phyloP scores from a whole-genome alignment of 2,113 vertebrate genomes.

The Podiceps cristatus region DNA sequence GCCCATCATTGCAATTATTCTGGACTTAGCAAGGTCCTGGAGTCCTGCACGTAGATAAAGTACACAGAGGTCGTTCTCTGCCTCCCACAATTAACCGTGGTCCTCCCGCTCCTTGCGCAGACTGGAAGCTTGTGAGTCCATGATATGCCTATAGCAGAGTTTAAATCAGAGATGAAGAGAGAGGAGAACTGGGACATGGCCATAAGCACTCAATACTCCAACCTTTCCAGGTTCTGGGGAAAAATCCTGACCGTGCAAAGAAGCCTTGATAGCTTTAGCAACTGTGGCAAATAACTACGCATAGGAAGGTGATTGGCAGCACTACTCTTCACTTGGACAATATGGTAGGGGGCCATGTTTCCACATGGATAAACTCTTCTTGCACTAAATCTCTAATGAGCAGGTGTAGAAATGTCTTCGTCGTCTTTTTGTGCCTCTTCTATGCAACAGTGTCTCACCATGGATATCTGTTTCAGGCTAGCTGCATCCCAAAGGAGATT shows the following conservation, averaged over 20 bases:
- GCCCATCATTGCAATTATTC: not conserved
- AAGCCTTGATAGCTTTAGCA: not conserved
- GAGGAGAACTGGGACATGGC: not conserved
- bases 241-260: not conserved
- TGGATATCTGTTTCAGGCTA: not conserved
- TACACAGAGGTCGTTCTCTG: not conserved
- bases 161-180: not conserved
- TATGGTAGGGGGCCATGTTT: not conserved
- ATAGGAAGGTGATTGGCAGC: not conserved
- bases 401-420: not conserved
- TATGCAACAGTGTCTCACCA: not conserved
- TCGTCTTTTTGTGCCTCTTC: not conserved
- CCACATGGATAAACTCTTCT: not conserved
- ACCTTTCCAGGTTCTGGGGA: not conserved
- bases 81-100: not conserved
- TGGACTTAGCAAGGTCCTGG: not conserved
- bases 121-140: not conserved
- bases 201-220: not conserved
- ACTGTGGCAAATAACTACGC: not conserved
- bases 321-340: accelerated
- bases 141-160: not conserved
- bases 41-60: not conserved
- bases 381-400: not conserved
- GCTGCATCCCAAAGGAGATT: slow-evolving; percentile 9
- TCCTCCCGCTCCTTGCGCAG: not conserved